phyloP scores from a whole-genome alignment of 2,797 vertebrate genomes.

The Hoplostethus atlanticus region DNA sequence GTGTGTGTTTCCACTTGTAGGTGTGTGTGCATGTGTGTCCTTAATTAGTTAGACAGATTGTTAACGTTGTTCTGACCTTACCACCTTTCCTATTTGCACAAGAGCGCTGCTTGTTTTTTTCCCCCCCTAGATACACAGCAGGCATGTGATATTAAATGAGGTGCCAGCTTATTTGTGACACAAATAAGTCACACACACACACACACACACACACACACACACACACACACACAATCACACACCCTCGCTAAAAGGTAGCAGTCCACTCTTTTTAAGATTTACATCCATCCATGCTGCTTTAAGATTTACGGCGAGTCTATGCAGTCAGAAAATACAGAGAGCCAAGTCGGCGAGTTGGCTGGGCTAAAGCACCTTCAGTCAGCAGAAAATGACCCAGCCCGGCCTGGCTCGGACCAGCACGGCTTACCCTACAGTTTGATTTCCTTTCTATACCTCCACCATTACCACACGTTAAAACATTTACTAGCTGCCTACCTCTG shows the following conservation, averaged over 20 bases:
- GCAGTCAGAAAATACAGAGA: conserved; percentile 25
- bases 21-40: background rate
- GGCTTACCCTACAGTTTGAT: conserved; percentile 3
- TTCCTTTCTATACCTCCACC: background rate
- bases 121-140: conserved; percentile 12
- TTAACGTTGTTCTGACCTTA: conserved; percentile 30
- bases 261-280: conserved; percentile 46
- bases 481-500: conserved; percentile 3
- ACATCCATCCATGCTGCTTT: conserved; percentile 1
- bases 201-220: background rate
- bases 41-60: conserved; percentile 47
- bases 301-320: conserved; percentile 36
- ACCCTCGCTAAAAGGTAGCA: conserved; percentile 14
- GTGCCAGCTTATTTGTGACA: conserved; percentile 19
- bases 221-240: background rate
- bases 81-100: conserved; percentile 34
- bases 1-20: background rate
- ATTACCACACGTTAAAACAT: conserved; percentile 8
- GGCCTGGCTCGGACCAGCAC: conserved; percentile 10
- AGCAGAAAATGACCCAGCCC: conserved; percentile 46
- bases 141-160: conserved; percentile 5
- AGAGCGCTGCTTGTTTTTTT: conserved; percentile 5
- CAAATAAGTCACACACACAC: background rate
- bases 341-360: conserved; percentile 22
- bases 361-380: conserved; percentile 37